These are phyloP conservation scores for Uropetala carovei DNA, from an alignment of 2,888 invertebrate species.

Conservation along the genomic window DNA sequence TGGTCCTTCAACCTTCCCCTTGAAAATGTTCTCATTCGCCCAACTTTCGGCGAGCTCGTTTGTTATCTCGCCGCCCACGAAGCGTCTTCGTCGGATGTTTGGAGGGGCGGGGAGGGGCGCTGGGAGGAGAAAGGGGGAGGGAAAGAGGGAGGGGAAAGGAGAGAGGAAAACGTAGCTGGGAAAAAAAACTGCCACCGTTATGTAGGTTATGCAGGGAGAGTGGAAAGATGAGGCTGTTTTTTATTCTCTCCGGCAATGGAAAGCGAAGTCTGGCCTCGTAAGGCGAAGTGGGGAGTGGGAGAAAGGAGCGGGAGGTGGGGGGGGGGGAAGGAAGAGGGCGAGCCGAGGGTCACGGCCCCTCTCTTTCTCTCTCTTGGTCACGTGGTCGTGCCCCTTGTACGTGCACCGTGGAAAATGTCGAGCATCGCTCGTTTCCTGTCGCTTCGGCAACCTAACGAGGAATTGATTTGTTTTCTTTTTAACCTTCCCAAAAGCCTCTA, in stretches of 20 bases:
- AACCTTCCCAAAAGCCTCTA: no score
- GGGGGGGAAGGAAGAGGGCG: neutral
- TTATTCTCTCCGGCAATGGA: neutral
- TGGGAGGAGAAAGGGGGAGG: no score
- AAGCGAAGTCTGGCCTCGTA: neutral
- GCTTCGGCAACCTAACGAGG: no score
- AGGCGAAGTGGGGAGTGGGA: neutral
- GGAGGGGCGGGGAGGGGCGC: no score
- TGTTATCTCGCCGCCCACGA: neutral
- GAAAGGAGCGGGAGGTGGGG: neutral
- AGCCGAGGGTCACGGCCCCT: conserved; percentile 15
- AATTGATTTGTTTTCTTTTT: no score
- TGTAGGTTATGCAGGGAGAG: conserved; percentile 25
- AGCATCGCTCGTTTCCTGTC: neutral
- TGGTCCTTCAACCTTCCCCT: neutral
- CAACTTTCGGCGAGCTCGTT: neutral
- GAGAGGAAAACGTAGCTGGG: neutral
- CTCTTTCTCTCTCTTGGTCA: conserved; percentile 18
- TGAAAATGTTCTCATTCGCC: neutral
- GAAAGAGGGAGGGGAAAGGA: neutral
- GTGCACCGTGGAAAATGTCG: neutral
- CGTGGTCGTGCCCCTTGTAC: neutral
- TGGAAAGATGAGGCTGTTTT: conserved; percentile 17
- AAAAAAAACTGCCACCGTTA: conserved; percentile 5
- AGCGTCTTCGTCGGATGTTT: no score